These are phyloP conservation scores for Pterostichus niger DNA, from an alignment of 2,888 invertebrate species.

Conservation along the genomic window DNA sequence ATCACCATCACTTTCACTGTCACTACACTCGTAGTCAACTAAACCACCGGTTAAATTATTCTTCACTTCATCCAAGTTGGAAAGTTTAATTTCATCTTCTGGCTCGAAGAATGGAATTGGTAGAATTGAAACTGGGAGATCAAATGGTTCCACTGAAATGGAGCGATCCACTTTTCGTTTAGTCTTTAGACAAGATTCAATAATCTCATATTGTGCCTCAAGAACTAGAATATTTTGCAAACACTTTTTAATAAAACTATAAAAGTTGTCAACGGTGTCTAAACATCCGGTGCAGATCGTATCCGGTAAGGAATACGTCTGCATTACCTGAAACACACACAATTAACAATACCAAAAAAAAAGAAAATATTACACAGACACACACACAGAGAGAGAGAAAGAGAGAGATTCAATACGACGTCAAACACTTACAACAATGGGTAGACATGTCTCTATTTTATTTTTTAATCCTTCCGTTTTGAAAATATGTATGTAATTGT, in stretches of 20 bases:
- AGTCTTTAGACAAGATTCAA: conserved; percentile 74
- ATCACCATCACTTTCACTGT: conserved; percentile 71
- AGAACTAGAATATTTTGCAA: conserved; percentile 75
- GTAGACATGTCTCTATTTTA: conserved; percentile 77
- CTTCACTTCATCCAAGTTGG: neutral
- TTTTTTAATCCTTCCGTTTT: conserved; percentile 75
- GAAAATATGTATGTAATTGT: conserved; percentile 74
- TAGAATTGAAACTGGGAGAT: conserved; percentile 15
- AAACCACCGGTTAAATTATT: conserved; percentile 6
- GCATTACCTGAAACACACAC: conserved; percentile 72
- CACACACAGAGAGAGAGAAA: too few relatives aligned
- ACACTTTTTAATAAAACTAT: conserved; percentile 75
- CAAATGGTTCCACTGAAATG: conserved; percentile 69
- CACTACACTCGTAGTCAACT: conserved; percentile 68
- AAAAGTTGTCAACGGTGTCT: conserved; percentile 74
- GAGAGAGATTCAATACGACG: neutral
- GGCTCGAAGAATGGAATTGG: neutral
- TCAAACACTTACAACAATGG: conserved; percentile 75
- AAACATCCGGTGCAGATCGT: conserved; percentile 75
- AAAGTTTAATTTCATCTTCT: conserved; percentile 3
- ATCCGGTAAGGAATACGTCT: conserved; percentile 74
- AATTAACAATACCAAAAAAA: too few relatives aligned
- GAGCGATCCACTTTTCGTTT: conserved; percentile 74
- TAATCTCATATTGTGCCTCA: conserved; percentile 75
- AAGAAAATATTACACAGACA: neutral